Percentiles rank a stretch among this genome's conserved stretches.
These are phyloP conservation scores for Torymus tubicola DNA, from an alignment of 2,888 invertebrate species.

Conservation along the genomic window DNA sequence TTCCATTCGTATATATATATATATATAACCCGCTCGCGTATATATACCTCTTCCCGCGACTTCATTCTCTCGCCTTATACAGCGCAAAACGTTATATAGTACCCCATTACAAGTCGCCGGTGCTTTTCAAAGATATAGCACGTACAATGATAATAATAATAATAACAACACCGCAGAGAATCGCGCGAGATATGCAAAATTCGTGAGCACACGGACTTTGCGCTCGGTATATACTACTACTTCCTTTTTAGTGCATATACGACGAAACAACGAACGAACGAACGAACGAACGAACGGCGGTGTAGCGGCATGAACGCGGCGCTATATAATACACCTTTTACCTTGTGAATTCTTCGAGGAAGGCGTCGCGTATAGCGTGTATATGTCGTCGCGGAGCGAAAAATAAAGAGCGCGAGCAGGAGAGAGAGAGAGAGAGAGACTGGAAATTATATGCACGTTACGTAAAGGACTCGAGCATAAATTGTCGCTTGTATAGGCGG, in stretches of 20 bases:
- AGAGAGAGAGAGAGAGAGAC: conserved; percentile 25
- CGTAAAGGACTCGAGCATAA: conserved; percentile 56
- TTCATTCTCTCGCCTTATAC: too few relatives aligned
- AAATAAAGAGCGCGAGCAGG: background rate
- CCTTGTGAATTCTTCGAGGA: conserved; percentile 39
- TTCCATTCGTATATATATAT: too few relatives aligned
- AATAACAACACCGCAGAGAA: too few relatives aligned
- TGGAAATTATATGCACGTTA: conserved; percentile 50
- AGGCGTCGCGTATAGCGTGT: background rate
- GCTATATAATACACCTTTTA: conserved; percentile 33
- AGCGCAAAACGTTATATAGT: too few relatives aligned
- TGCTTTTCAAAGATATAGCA: too few relatives aligned
- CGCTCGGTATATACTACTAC: background rate
- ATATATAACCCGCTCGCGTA: too few relatives aligned
- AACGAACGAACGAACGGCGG: too few relatives aligned
- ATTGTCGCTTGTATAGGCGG: conserved; percentile 42
- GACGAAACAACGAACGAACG: conserved; percentile 4
- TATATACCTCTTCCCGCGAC: too few relatives aligned
- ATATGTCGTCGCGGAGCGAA: background rate
- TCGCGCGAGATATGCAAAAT: conserved; percentile 37
- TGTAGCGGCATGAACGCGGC: background rate
- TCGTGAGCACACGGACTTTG: background rate
- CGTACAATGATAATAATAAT: too few relatives aligned
- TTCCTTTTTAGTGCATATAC: conserved; percentile 28
- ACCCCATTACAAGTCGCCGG: too few relatives aligned